phyloP scores from a whole-genome alignment of 2,888 invertebrate genomes.

The Palloptera scutellata region DNA sequence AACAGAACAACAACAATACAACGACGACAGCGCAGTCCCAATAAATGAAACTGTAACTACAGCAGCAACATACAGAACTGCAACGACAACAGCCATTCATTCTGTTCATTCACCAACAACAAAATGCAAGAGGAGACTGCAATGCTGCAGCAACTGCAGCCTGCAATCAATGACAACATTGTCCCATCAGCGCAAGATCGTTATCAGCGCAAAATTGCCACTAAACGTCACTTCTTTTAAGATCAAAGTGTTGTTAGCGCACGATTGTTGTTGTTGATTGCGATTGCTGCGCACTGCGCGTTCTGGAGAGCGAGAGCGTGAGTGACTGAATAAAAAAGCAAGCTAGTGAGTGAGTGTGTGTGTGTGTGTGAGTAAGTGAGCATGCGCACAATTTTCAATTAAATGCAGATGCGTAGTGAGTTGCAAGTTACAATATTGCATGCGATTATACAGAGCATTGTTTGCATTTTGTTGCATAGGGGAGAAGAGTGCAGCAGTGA shows the following conservation, averaged over 20 bases:
- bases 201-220: slow-evolving; percentile 61
- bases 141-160: slow-evolving; percentile 40
- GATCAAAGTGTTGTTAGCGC: slow-evolving; percentile 63
- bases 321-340: background rate
- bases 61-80: slow-evolving; percentile 26
- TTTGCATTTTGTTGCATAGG: slow-evolving; percentile 19
- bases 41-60: background rate
- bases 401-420: slow-evolving; percentile 38
- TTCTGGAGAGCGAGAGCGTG: background rate
- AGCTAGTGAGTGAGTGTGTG: background rate
- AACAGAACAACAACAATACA: slow-evolving; percentile 29
- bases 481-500: slow-evolving; percentile 1
- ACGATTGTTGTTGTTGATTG: slow-evolving; percentile 48
- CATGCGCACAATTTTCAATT: slow-evolving; percentile 45
- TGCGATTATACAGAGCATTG: background rate
- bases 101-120: slow-evolving; percentile 15
- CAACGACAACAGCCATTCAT: slow-evolving; percentile 1
- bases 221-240: slow-evolving; percentile 63
- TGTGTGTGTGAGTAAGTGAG: slow-evolving; percentile 13
- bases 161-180: slow-evolving; percentile 61
- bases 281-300: slow-evolving; percentile 23
- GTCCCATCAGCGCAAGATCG: slow-evolving; percentile 59
- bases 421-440: slow-evolving; percentile 23
- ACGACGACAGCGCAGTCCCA: slow-evolving; percentile 1
- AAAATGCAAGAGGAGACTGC: slow-evolving; percentile 12